phyloP scores from a whole-genome alignment of 1,140 invertebrate species.

The Orchesella cincta region DNA sequence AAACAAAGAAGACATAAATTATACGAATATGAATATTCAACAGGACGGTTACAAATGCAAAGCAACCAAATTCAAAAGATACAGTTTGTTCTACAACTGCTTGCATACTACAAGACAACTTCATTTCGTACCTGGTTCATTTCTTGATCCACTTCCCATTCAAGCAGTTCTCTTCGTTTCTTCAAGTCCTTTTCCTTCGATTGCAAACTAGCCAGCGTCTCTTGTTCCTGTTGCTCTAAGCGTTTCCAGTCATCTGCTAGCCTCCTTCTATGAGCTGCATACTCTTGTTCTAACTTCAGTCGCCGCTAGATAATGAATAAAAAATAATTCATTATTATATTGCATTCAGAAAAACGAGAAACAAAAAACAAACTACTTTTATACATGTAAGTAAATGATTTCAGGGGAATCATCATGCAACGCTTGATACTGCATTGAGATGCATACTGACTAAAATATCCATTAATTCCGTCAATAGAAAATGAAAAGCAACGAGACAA shows the following conservation, averaged over 20 bases:
- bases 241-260: constrained; percentile 61
- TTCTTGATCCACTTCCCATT: constrained; percentile 59
- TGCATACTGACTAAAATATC: too few relatives aligned
- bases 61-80: neutral
- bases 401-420: too few relatives aligned
- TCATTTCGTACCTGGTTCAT: constrained; percentile 51
- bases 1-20: neutral
- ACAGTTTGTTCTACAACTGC: neutral
- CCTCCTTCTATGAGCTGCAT: constrained; percentile 62
- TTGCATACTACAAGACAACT: neutral
- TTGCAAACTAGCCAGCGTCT: constrained; percentile 57
- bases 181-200: constrained; percentile 60
- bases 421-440: too few relatives aligned
- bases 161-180: constrained; percentile 59
- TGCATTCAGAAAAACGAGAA: neutral
- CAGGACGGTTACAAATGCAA: too few relatives aligned
- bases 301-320: constrained; percentile 55
- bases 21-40: too few relatives aligned
- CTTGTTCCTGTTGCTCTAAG: constrained; percentile 60
- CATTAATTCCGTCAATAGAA: too few relatives aligned
- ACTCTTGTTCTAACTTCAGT: constrained; percentile 62
- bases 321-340: neutral
- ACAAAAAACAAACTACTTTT: too few relatives aligned
- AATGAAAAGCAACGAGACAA: too few relatives aligned
- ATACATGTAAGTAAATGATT: too few relatives aligned